Evolutionary conservation across 2,888 invertebrate species (phyloP), one percentile per base, ranked within the genome.

Genomic region (Phortica magna): DNA sequence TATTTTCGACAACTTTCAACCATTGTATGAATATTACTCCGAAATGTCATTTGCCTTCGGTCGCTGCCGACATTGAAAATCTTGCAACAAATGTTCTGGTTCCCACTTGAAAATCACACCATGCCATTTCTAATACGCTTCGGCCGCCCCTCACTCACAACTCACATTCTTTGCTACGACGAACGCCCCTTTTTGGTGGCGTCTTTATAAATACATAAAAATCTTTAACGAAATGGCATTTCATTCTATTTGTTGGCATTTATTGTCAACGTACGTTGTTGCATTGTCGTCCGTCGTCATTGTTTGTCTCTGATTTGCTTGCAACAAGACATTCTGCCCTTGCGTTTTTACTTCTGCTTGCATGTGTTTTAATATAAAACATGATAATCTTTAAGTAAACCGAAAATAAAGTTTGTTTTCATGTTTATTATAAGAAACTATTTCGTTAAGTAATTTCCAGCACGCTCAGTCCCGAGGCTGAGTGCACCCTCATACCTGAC

Each of bases 71-170:
- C 67, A 42, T 59, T 57, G 84, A 88, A 87, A 83, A 84, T 86
- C 83, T 88, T 83, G 83, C 80, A 86, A 84, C 88, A 88, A 88
- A 88, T 88, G 88, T 89, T 88, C 86, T 84, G 84, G 86, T 89
- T 88, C 89, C 86, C 89, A 88, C 86, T 89, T 85, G 82, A 80
- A 85, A 86, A 83, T 84, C 81, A 84, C 87, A 31, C 31, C 31
- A 31, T 31, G 31, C 31, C 31, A 31, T 31, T 31, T 31, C 31
- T 31, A 31, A 31, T 31, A 31, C 3, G 3, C 48, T 64, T 10
- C 17, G 57, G 59, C 41, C 12, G 71, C 71, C 67, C 64, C 73
- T n/a, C n/a, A n/a, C n/a, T n/a, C n/a, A n/a, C n/a, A n/a, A n/a
- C n/a, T n/a, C n/a, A n/a, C n/a, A n/a, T n/a, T n/a, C n/a, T n/a